These are phyloP conservation scores for Euthynnus affinis DNA, from an alignment of 2,797 vertebrate species.

Conservation along the genomic window DNA sequence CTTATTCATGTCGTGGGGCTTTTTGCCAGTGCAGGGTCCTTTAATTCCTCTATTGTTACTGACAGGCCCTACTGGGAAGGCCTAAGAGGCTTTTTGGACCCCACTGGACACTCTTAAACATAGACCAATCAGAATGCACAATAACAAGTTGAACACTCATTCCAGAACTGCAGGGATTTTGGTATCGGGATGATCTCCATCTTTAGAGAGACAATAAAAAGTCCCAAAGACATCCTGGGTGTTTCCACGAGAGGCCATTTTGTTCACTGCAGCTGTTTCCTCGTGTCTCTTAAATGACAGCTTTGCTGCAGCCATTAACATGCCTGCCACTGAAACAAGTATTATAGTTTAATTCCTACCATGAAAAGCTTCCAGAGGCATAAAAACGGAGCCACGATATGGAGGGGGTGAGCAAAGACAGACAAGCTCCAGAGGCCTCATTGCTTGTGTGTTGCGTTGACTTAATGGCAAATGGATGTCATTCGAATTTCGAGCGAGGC, in stretches of 20 bases:
- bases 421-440: slow-evolving; percentile 81
- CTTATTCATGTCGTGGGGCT: slow-evolving; percentile 73
- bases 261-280: slow-evolving; percentile 78
- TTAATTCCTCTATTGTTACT: slow-evolving; percentile 82
- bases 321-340: slow-evolving; percentile 83
- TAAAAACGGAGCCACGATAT: slow-evolving; percentile 69
- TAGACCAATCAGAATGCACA: slow-evolving; percentile 79
- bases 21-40: slow-evolving; percentile 66
- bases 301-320: slow-evolving; percentile 81
- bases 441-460: slow-evolving; percentile 80
- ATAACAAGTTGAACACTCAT: slow-evolving; percentile 79
- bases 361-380: slow-evolving; percentile 86
- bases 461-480: slow-evolving; percentile 87
- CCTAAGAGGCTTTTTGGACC: slow-evolving; percentile 80
- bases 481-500: slow-evolving; percentile 85
- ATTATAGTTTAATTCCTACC: slow-evolving; percentile 87
- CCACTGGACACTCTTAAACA: slow-evolving; percentile 79
- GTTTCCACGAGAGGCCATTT: slow-evolving; percentile 80
- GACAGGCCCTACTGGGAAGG: slow-evolving; percentile 71
- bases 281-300: slow-evolving; percentile 81
- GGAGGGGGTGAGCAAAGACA: slow-evolving; percentile 64
- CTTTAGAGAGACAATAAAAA: slow-evolving; percentile 79
- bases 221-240: slow-evolving; percentile 71
- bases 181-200: slow-evolving; percentile 76
- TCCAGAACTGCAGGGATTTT: slow-evolving; percentile 75